Base-by-base conservation (phyloP, 1,140 invertebrate genomes). In the Bombus ignitus region DNA sequence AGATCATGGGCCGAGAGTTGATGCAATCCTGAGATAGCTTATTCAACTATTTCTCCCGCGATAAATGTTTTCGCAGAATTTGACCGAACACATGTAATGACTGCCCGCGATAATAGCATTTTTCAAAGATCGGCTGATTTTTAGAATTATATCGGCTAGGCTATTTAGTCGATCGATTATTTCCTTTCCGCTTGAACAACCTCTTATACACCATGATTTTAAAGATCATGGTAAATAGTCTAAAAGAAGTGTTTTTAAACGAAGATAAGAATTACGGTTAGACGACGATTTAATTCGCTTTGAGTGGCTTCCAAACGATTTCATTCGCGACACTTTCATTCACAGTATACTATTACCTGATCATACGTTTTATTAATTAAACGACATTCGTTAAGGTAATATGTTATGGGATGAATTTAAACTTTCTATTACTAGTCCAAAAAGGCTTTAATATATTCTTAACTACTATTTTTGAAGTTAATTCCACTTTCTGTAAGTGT, bases 11-110 rank as follows among this genome's bases (percentile, higher is more conserved):
- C 42, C 37, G 62, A 83, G 73, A 47, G 81, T 73, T 75, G 81
- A 83, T 83, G 81, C 44, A 83, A 83, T 77, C 70, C 78, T 25
- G 32, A 84, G 72, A 76, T 66, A 75, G 72, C 72, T 66, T 53
- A 66, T 66, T 83, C 72, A 28, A 62, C 44, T 75, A 22, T 66
- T 47, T 47, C 70, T 37, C 13, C 28, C 57, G 70, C 57, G 42
- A 76, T 76, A 83, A 66, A 59, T 83, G 72, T 83, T 83, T 75
- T 75, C 59, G 10, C 42, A 28, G 80, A 74, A 74, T n/a, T 74
- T 82, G 18, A 1, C 6, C 39, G 8, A 37, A 71, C 4, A 32
- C 6, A 8, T 53, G 5, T 53, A 53, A 62, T 37, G 59, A 39
- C n/a, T n/a, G 66, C 1, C 25, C 28, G 28, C 79, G 79, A 81